These are phyloP conservation scores for Corvus cornix DNA, from an alignment of 2,113 vertebrate genomes.

Conservation along the genomic window DNA sequence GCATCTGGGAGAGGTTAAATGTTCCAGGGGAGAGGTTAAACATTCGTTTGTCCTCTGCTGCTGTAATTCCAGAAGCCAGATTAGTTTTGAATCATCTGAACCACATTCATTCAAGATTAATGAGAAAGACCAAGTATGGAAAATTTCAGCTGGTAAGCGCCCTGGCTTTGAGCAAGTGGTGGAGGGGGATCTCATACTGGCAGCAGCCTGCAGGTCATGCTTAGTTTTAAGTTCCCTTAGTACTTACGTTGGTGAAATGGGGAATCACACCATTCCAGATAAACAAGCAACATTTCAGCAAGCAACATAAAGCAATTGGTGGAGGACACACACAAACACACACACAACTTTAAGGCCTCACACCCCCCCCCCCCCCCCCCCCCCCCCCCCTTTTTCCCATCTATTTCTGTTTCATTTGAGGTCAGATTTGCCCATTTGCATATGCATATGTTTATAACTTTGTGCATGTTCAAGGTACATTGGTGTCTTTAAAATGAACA, in stretches of 20 bases:
- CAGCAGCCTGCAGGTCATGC: background rate
- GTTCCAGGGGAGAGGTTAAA: conserved; percentile 49
- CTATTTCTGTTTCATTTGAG: background rate
- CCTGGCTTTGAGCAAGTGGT: background rate
- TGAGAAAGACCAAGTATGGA: conserved; percentile 47
- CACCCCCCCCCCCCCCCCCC: background rate
- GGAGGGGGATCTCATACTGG: background rate
- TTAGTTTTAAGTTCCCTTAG: background rate
- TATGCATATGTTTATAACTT: background rate
- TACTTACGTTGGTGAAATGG: background rate
- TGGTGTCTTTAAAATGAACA: background rate
- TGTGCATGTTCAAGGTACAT: background rate
- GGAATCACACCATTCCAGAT: background rate
- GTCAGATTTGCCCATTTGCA: background rate
- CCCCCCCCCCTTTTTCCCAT: background rate
- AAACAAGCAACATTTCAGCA: background rate
- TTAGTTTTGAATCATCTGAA: conserved; percentile 58
- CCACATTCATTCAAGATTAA: conserved; percentile 62
- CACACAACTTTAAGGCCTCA: background rate
- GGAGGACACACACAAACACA: fast-evolving
- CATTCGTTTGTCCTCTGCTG: conserved; percentile 47
- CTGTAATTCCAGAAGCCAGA: conserved; percentile 64
- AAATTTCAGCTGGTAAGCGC: conserved; percentile 24
- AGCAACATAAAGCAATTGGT: background rate
- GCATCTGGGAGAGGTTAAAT: conserved; percentile 56